These are phyloP conservation scores for Montipora foliosa DNA, from an alignment of 64 coral and sea anemone genomes.

Conservation along the genomic window DNA sequence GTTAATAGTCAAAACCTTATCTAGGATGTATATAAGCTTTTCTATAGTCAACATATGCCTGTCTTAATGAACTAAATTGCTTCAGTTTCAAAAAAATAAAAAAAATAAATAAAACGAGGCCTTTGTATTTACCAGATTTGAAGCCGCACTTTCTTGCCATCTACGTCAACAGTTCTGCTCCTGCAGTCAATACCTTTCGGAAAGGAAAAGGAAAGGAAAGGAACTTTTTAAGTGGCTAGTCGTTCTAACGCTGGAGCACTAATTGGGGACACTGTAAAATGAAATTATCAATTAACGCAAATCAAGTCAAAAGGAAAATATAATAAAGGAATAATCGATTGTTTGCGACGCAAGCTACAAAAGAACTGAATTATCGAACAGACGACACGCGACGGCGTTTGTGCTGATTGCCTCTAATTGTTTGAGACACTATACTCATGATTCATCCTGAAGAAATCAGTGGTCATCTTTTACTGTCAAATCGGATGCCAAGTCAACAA, in stretches of 20 bases:
- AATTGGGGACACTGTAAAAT: no score
- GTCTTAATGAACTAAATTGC: no score
- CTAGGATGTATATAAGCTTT: no score
- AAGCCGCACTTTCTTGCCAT: slow-evolving; percentile 89
- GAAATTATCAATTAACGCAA: no score
- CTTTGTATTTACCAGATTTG: slow-evolving; percentile 88
- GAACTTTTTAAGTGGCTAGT: neutral
- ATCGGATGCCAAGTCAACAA: neutral
- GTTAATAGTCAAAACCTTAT: no score
- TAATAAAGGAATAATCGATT: neutral
- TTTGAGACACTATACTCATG: neutral
- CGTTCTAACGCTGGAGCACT: no score
- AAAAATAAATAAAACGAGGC: no score
- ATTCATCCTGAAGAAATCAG: no score
- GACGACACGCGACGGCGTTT: neutral
- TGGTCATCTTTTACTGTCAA: neutral
- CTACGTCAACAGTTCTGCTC: slow-evolving; percentile 86
- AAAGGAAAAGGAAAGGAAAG: neutral
- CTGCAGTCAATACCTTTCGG: slow-evolving; percentile 93
- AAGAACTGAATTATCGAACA: neutral
- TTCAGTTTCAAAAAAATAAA: no score
- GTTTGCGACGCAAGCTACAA: neutral
- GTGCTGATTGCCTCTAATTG: neutral
- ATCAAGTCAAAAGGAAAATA: no score
- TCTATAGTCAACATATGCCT: no score